A percentile compares a stretch with the other conserved stretches of the same genome.
phyloP scores from a whole-genome alignment of 2,113 vertebrate species.

The Nothobranchius kuhntae region DNA sequence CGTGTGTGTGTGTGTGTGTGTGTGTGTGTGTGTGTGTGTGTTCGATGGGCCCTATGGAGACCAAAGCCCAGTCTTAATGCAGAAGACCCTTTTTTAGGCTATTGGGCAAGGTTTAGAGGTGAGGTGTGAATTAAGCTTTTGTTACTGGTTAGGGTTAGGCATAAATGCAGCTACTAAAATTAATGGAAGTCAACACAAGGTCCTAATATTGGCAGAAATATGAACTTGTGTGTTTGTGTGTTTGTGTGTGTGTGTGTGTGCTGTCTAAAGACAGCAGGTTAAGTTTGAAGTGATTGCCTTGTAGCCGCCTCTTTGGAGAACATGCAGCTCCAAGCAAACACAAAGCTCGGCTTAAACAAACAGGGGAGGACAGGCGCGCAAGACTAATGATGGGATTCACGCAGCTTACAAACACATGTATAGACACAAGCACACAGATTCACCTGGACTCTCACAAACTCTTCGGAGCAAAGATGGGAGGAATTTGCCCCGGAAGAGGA shows the following conservation, averaged over 20 bases:
- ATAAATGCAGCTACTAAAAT: too few species aligned
- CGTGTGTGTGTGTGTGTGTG: constrained; percentile 43
- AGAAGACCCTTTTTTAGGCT: too few species aligned
- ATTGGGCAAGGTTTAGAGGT: too few species aligned
- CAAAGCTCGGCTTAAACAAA: constrained; percentile 80
- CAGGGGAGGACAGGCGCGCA: constrained; percentile 85
- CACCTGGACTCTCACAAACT: constrained; percentile 41
- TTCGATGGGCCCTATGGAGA: too few species aligned
- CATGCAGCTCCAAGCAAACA: constrained; percentile 70
- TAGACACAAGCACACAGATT: constrained; percentile 44
- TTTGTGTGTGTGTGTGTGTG: too few species aligned
- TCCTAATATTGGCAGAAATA: too few species aligned
- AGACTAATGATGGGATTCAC: constrained; percentile 89
- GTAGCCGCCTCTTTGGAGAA: constrained; percentile 63
- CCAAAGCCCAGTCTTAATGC: too few species aligned
- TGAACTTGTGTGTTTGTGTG: constrained; percentile 31
- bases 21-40: constrained; percentile 36
- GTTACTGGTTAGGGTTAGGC: too few species aligned
- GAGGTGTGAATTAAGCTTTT: too few species aligned
- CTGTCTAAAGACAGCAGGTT: constrained; percentile 34
- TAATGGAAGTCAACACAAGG: too few species aligned
- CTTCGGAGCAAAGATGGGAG: constrained; percentile 52
- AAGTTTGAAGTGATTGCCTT: constrained; percentile 60
- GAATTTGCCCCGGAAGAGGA: constrained; percentile 65
- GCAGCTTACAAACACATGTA: constrained; percentile 72